Conservation (phyloP, 2,113 vertebrate species). For the Aix galericulata region DNA sequence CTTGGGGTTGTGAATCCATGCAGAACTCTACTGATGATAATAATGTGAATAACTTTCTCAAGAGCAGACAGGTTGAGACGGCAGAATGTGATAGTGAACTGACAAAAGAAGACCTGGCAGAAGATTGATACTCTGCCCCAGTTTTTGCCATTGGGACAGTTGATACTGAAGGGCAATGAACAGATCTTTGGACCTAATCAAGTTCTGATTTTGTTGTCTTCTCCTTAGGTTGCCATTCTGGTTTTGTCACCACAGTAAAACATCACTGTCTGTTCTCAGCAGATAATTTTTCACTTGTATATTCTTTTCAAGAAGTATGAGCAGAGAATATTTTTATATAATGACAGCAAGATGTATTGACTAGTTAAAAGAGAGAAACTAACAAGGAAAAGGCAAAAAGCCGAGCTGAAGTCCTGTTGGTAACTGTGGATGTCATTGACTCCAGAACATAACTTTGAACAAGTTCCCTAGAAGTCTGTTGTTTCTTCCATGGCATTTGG, state of each 20-base stretch:
- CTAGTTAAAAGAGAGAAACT: background rate
- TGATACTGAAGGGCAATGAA: background rate
- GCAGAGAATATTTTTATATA: background rate
- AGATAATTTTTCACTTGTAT: background rate
- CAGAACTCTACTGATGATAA: background rate
- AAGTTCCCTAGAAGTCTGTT: background rate
- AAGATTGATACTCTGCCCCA: background rate
- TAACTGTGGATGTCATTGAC: background rate
- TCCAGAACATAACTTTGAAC: background rate
- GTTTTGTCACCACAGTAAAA: background rate
- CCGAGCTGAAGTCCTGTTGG: background rate
- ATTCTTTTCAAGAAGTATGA: background rate
- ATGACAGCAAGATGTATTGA: background rate
- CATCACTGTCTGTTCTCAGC: background rate
- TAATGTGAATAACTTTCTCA: background rate
- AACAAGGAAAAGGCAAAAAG: background rate
- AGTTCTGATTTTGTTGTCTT: background rate
- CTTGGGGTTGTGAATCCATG: background rate
- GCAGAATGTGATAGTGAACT: background rate
- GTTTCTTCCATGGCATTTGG: background rate
- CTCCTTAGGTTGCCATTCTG: background rate
- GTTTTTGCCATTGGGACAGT: background rate
- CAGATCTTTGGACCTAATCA: background rate
- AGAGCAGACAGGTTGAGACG: background rate
- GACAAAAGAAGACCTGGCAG: background rate